phyloP scores from a whole-genome alignment of 2,797 vertebrate genomes.

The Gallinago stenura region DNA sequence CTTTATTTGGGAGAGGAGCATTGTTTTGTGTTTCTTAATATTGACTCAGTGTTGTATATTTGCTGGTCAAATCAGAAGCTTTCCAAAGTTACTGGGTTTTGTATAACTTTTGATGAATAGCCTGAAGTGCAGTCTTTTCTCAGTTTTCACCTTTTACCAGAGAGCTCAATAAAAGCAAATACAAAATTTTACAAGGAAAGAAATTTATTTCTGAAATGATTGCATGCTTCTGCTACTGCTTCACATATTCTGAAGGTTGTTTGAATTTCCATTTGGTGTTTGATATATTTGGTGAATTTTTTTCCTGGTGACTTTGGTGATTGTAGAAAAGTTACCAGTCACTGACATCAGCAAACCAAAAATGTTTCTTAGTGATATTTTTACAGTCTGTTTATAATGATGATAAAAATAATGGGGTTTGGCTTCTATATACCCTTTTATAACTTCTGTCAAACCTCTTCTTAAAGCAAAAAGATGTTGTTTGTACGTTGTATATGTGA shows the following conservation, averaged over 20 bases:
- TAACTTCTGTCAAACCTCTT: not conserved
- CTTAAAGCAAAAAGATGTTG: not conserved
- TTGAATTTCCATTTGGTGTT: not conserved
- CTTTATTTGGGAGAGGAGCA: not conserved
- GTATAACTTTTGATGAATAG: not conserved
- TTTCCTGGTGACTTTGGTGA: not conserved
- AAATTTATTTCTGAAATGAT: not conserved
- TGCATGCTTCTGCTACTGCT: not conserved
- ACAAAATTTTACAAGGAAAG: not conserved
- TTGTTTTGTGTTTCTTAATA: not conserved
- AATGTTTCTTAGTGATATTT: not conserved
- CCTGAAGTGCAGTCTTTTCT: not conserved
- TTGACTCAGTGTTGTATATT: not conserved
- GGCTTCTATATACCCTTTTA: not conserved
- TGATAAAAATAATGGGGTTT: not conserved
- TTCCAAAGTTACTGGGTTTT: not conserved
- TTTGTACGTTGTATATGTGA: not conserved
- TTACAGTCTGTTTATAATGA: not conserved
- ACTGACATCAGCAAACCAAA: not conserved
- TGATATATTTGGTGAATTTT: not conserved
- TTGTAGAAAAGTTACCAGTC: not conserved
- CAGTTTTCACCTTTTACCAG: not conserved
- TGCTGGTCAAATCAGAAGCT: not conserved
- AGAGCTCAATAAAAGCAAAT: not conserved
- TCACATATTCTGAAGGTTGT: not conserved